Conservation (phyloP, 2,888 invertebrate genomes). For the Troilus luridus region DNA sequence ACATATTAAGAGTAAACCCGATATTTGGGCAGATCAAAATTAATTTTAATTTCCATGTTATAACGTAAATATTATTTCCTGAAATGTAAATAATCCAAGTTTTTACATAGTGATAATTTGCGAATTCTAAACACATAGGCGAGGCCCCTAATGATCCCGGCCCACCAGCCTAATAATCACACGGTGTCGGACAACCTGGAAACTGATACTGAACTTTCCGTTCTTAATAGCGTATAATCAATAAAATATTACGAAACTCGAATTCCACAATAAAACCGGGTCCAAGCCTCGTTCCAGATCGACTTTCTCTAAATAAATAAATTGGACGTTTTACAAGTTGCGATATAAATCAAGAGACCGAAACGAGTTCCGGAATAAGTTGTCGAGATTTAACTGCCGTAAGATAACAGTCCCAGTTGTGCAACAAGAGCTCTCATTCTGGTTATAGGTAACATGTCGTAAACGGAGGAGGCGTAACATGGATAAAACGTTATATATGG, state of each 20-base stretch:
- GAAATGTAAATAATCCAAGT: too few species aligned
- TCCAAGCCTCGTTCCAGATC: not conserved
- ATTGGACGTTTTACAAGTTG: slow-evolving; percentile 22
- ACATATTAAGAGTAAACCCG: too few species aligned
- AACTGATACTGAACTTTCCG: slow-evolving; percentile 17
- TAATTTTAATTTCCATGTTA: too few species aligned
- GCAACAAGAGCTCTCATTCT: not conserved
- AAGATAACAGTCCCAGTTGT: not conserved
- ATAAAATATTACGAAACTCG: slow-evolving; percentile 27
- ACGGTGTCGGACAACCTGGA: not conserved
- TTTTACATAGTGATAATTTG: not conserved
- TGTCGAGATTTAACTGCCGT: slow-evolving; percentile 25
- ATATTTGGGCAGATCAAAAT: too few species aligned
- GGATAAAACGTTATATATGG: not conserved
- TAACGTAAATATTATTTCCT: too few species aligned
- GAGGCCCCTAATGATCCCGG: not conserved
- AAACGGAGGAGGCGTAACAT: not conserved
- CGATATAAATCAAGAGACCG: slow-evolving; percentile 26
- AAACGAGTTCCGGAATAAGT: not conserved
- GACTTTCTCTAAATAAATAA: slow-evolving; percentile 39
- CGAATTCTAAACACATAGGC: not conserved
- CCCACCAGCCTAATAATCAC: not conserved
- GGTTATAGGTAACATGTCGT: slow-evolving; percentile 3
- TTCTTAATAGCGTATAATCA: slow-evolving; percentile 31
- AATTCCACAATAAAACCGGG: slow-evolving; percentile 14